Base-by-base conservation (phyloP, 2,888 invertebrate genomes). In the Gymnosoma rotundatum region DNA sequence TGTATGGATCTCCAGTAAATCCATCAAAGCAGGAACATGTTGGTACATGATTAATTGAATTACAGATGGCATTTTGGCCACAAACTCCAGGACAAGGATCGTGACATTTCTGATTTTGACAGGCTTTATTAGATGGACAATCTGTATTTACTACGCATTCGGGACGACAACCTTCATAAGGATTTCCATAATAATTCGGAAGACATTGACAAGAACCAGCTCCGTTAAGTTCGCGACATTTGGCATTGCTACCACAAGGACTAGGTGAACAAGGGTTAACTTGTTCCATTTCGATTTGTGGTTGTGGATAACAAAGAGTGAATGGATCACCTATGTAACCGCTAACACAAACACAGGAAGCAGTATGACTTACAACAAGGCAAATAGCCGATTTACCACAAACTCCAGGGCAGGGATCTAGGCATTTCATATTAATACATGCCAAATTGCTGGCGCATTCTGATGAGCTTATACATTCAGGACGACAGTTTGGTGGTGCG, bases 21-120 rank as follows among this genome's bases (percentile, higher is more conserved):
- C 93, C 93, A 88, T 94, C 93, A 54, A 93, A 91, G 88, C 96
- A 96, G 87, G 95, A 95, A 90, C 97, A 97, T 79, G 95, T 94
- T 1, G 97, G 96, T 89, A 95, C 95, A 90, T 97, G 97, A 90
- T 95, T 95, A 75, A 96, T 94, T 20, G 96, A 96, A 84, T 94
- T 93, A 89, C 97, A 97, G 88, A 94, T 94, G 12, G 96, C 95
- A 89, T 95, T 95, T 74, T 94, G 92, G 61, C 96, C 97, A 90
- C 97, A 97, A 32, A 95, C 95, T 79, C 96, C 96, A 81, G 95
- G 95, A 89, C 97, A 97, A 42, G 95, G 95, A 90, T 96, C 95
- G 32, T 93, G 93, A 88, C 96, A 96, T 90, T 94, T 95, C 92
- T 95, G 94, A 88, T 94, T 94, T 16, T 95, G 93, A 89, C 96